A percentile compares a stretch with the other conserved stretches of the same genome.
Evolutionary conservation across 2,888 invertebrate species (phyloP).

Genomic region (Sepiola atlantica): DNA sequence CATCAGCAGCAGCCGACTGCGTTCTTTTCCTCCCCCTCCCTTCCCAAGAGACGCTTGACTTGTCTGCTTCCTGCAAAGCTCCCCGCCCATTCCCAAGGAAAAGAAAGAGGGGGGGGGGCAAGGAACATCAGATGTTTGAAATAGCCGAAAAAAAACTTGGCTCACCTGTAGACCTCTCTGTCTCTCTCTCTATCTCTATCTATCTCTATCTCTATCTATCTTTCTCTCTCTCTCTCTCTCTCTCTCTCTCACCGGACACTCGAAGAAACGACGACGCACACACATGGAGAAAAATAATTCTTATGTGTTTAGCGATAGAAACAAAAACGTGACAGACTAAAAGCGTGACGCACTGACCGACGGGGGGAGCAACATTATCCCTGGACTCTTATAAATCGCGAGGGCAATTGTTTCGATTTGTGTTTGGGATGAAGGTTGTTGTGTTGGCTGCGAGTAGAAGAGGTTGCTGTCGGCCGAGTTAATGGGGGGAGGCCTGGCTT

Average conservation of each 20-base stretch:
- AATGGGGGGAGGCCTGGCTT: neutral
- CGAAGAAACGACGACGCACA: neutral
- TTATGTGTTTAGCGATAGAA: too few relatives aligned
- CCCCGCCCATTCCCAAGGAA: neutral
- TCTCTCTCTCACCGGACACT: neutral
- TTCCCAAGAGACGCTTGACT: neutral
- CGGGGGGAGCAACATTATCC: too few relatives aligned
- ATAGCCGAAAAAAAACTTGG: conserved; percentile 18
- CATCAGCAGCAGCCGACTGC: conserved; percentile 10
- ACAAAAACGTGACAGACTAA: too few relatives aligned
- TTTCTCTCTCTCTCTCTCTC: neutral
- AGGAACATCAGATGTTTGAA: conserved; percentile 11
- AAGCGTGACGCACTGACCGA: too few relatives aligned
- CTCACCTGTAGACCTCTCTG: conserved; percentile 1
- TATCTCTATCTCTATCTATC: too few relatives aligned
- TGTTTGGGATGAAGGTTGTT: conserved; percentile 14
- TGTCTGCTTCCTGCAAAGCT: neutral
- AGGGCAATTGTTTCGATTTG: neutral
- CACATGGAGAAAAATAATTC: neutral
- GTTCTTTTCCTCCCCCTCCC: neutral
- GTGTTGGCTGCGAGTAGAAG: neutral
- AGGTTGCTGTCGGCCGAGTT: neutral
- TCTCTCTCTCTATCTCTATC: neutral
- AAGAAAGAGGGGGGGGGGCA: too few relatives aligned
- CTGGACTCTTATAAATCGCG: too few relatives aligned